These are phyloP conservation scores for Calcarius lapponicus DNA, from an alignment of 2,797 vertebrate genomes.

Conservation along the genomic window DNA sequence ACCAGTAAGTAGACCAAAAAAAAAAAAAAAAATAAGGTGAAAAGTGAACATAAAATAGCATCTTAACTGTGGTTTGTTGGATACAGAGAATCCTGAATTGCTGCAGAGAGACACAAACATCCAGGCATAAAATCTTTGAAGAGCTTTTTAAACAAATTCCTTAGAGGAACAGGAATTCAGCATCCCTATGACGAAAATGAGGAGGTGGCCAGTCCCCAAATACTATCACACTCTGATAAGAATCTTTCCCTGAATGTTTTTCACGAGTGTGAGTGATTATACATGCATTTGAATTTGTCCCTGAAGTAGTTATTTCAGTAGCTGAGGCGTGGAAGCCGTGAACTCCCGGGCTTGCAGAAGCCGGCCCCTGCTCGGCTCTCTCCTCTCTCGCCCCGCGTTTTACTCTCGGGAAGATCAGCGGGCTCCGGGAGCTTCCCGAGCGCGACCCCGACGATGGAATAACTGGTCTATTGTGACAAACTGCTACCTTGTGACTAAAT, in stretches of 20 bases:
- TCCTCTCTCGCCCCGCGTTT: fast-evolving
- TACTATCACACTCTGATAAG: neutral
- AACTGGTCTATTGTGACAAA: fast-evolving
- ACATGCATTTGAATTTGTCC: neutral
- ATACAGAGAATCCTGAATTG: neutral
- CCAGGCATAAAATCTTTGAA: neutral
- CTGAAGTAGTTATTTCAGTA: neutral
- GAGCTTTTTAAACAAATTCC: neutral
- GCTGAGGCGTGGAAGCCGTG: neutral
- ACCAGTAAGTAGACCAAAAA: neutral
- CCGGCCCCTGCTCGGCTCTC: neutral
- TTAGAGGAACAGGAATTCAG: neutral
- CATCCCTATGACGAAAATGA: neutral
- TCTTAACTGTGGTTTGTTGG: neutral
- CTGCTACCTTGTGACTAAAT: fast-evolving
- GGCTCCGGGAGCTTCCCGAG: neutral
- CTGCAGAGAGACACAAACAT: neutral
- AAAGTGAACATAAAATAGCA: neutral
- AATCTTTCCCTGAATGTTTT: neutral
- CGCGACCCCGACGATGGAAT: fast-evolving
- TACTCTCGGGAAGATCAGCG: fast-evolving
- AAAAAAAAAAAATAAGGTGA: neutral
- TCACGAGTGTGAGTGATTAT: neutral
- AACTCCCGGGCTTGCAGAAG: fast-evolving
- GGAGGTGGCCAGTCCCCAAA: fast-evolving